Evolutionary conservation across 2,113 vertebrate species (phyloP).

Genomic region (Ciconia maguari): DNA sequence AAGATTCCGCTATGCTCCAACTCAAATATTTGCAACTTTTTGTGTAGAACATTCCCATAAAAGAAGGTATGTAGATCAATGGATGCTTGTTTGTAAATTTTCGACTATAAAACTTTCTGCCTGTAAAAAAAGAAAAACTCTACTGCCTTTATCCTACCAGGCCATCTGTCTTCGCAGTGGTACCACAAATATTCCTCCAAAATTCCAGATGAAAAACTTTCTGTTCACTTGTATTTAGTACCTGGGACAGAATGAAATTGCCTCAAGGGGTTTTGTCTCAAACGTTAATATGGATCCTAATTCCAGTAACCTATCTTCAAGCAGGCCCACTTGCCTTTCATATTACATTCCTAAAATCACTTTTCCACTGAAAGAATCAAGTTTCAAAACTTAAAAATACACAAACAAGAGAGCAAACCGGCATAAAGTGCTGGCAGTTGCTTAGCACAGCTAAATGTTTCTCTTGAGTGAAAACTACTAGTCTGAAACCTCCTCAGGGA

Average conservation of each 20-base stretch:
- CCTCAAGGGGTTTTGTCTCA: background rate
- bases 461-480: slow-evolving; percentile 46
- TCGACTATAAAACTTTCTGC: background rate
- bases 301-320: background rate
- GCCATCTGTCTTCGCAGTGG: background rate
- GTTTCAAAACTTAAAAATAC: slow-evolving; percentile 24
- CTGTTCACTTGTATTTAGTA: background rate
- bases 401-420: background rate
- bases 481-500: slow-evolving; percentile 68
- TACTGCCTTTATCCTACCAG: background rate
- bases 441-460: background rate
- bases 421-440: background rate
- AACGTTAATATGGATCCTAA: background rate
- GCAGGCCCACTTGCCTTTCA: background rate
- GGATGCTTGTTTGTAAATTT: background rate
- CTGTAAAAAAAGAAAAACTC: background rate
- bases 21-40: slow-evolving; percentile 53
- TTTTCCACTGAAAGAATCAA: slow-evolving; percentile 22
- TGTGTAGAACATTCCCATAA: slow-evolving; percentile 1
- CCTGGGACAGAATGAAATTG: background rate
- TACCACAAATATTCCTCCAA: background rate
- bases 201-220: background rate
- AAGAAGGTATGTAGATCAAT: background rate
- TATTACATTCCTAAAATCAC: background rate
- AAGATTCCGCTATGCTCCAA: slow-evolving; percentile 30